Percentiles rank a stretch among this genome's conserved stretches.
Conservation (phyloP, 1,140 invertebrate species). For the Trinorchestia longiramus region DNA sequence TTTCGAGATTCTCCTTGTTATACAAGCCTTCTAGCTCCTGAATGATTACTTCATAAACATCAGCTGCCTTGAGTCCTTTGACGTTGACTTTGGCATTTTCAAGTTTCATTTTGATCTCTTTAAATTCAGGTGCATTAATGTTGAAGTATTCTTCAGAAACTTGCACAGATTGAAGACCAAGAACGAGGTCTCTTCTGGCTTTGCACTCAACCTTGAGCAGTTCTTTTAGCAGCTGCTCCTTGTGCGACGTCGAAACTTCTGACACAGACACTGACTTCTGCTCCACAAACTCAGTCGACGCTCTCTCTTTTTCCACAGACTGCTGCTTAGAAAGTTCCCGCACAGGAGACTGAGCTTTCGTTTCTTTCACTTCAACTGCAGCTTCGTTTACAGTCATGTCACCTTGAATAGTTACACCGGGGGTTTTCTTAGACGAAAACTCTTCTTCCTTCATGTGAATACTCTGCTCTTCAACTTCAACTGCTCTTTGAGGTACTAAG, state of each 20-base stretch:
- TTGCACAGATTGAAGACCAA: conserved; percentile 58
- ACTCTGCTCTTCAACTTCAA: conserved; percentile 62
- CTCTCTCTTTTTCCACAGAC: conserved; percentile 60
- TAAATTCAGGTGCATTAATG: conserved; percentile 60
- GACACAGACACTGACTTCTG: conserved; percentile 64
- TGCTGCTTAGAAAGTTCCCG: conserved; percentile 58
- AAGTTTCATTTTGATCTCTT: conserved; percentile 47
- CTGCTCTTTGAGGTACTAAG: conserved; percentile 62
- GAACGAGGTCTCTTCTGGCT: conserved; percentile 59
- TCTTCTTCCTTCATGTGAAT: conserved; percentile 64
- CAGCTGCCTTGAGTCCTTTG: conserved; percentile 59
- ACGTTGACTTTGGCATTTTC: conserved; percentile 62
- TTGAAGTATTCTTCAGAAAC: conserved; percentile 60
- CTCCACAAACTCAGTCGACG: conserved; percentile 58
- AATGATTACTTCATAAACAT: conserved; percentile 23
- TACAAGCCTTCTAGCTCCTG: conserved; percentile 45
- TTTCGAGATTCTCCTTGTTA: background rate
- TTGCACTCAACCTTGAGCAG: conserved; percentile 57
- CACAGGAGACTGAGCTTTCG: conserved; percentile 61
- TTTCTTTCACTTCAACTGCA: conserved; percentile 62
- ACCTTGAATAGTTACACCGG: conserved; percentile 57
- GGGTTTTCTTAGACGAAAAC: conserved; percentile 58
- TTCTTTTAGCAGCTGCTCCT: conserved; percentile 64
- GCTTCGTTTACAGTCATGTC: conserved; percentile 60
- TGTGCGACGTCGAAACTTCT: conserved; percentile 64